Evolutionary conservation across 2,888 invertebrate species (phyloP).

Genomic region (Drosophila seclusa): DNA sequence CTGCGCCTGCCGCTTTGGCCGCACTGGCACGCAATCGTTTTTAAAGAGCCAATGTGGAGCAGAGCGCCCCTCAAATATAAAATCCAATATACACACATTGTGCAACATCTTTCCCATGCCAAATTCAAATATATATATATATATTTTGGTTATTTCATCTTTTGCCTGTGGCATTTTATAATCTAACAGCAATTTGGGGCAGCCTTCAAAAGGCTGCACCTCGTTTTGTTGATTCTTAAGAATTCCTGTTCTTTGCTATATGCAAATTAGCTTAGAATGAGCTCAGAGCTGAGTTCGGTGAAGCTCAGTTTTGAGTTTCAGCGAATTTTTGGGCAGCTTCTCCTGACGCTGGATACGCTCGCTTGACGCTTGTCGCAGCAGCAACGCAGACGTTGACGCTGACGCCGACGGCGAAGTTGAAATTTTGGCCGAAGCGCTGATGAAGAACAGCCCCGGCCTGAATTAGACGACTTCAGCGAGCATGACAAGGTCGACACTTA

Average conservation of each 20-base stretch:
- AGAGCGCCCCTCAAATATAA: constrained; percentile 22
- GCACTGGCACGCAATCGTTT: constrained; percentile 46
- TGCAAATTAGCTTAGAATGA: constrained; percentile 63
- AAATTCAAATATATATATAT: constrained; percentile 6
- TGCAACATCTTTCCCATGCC: constrained; percentile 42
- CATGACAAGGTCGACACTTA: constrained; percentile 80
- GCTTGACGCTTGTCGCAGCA: constrained; percentile 19
- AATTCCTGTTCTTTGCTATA: constrained; percentile 59
- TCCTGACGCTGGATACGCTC: constrained; percentile 50
- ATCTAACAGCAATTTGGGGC: constrained; percentile 24
- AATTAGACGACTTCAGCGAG: constrained; percentile 78
- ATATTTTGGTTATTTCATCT: background rate
- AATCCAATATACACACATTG: constrained; percentile 25
- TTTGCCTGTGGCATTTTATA: constrained; percentile 13
- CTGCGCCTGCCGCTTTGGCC: constrained; percentile 41
- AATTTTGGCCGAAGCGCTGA: constrained; percentile 64
- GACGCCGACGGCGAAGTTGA: constrained; percentile 2
- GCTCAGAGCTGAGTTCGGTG: constrained; percentile 53
- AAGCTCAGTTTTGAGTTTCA: background rate
- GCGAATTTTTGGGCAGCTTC: constrained; percentile 29
- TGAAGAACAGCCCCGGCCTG: constrained; percentile 79
- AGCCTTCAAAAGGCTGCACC: constrained; percentile 47
- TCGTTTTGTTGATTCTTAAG: constrained; percentile 47
- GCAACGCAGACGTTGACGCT: constrained; percentile 11
- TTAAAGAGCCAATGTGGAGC: constrained; percentile 46